Base-by-base conservation (phyloP, 1,140 invertebrate species). In the Lordiphosa stackelbergi region DNA sequence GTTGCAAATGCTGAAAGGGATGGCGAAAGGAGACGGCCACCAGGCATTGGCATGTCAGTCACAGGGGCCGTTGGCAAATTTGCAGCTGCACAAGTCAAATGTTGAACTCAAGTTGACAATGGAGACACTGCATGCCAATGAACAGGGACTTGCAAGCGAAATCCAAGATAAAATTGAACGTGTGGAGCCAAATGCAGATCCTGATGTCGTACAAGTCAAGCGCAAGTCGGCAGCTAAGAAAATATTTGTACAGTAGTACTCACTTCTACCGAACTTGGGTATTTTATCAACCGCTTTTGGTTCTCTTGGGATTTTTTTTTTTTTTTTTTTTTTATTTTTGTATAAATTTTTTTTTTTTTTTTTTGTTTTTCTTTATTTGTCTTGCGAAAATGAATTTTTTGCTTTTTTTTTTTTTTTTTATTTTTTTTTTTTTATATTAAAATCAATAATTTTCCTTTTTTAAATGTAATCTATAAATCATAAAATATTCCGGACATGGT, bases 71-170 rank as follows among this genome's bases (percentile, higher is more conserved):
- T 51, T 69, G 56, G 53, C 74, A 73, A 73, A 79, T 78, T 78
- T 78, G 57, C 70, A 74, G 40, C 56, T 37, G 51, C 51, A 53
- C 55, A 70, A 56, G 46, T 63, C 66, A 69, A 69, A 69, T 37
- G 65, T 45, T 34, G 38, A 51, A 57, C 37, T 53, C 37, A 47
- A 68, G 65, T 49, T 69, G 64, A 69, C 66, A 69, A 69, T 69
- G 57, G 46, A 74, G 66, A 55, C 58, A 55, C 54, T 66, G 74
- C 75, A 81, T 71, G 55, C 60, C 74, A 74, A 79, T 71, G 75
- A 79, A 73, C 65, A 56, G 61, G 53, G 28, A 61, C 36, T 62
- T 58, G 37, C 46, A 36, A 34, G 38, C 12, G 19, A 34, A 65
- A 42, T 43, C 22, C 34, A 41, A 51, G 35, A 53, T 37, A 52